These are phyloP conservation scores for Parapristionchus giblindavisi DNA, from an alignment of 2,888 invertebrate genomes.

Conservation along the genomic window DNA sequence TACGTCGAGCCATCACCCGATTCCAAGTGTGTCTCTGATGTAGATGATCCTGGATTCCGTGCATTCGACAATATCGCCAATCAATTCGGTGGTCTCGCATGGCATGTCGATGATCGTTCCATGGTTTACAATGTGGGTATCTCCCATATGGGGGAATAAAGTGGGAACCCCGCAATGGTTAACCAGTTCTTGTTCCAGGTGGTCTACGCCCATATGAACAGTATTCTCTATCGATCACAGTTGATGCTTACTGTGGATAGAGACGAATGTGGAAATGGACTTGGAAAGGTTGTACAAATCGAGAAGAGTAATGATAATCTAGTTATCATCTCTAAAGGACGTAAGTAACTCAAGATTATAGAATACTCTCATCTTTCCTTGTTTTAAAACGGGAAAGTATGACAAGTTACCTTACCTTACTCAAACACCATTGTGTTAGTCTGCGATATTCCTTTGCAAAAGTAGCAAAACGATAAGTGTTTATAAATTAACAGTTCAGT, in stretches of 20 bases:
- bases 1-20: slow-evolving; percentile 26
- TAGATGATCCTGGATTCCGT: slow-evolving; percentile 11
- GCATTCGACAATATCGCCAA: slow-evolving; percentile 24
- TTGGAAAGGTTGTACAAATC: slow-evolving; percentile 25
- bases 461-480: too few relatives aligned
- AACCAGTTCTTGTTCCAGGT: neutral
- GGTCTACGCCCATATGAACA: slow-evolving; percentile 29
- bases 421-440: too few relatives aligned
- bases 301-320: slow-evolving; percentile 21
- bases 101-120: slow-evolving; percentile 11
- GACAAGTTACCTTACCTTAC: too few relatives aligned
- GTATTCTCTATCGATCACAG: slow-evolving; percentile 22
- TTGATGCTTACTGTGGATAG: slow-evolving; percentile 32
- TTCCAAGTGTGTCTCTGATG: neutral
- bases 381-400: too few relatives aligned
- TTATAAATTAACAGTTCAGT: too few relatives aligned
- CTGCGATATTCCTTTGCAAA: too few relatives aligned
- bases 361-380: neutral
- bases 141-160: neutral
- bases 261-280: slow-evolving; percentile 34
- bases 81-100: slow-evolving; percentile 21
- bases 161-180: neutral
- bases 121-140: slow-evolving; percentile 23
- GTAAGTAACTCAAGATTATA: too few relatives aligned
- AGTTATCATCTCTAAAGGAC: slow-evolving; percentile 28